Base-by-base conservation (phyloP, 1,140 invertebrate genomes). In the Lasioglossum albipes region DNA sequence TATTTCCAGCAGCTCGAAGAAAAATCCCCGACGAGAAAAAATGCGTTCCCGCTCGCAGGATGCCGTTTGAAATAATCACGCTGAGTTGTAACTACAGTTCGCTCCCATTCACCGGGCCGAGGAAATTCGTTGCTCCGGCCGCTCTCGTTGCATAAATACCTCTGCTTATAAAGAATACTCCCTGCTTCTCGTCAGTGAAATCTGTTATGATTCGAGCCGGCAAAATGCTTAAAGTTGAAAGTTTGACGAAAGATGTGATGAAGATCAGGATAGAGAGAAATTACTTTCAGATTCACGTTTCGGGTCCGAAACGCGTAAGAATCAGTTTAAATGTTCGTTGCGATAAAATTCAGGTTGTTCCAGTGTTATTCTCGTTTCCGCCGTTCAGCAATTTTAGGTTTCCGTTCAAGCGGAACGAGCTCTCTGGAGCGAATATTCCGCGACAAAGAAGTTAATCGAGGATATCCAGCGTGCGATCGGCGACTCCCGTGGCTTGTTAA, bases 1-100 rank as follows among this genome's bases (percentile, higher is more conserved):
- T 79, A 79, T 20, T 77, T 36, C 2, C 9, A 65, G 64, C 20
- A 9, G 2, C 57, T 59, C n/a, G 22, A 62, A 71, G 68, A 62
- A 45, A 52, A 45, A 52, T 49, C 66, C 20, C 57, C 57, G n/a
- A 13, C 20, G 22, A 22, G 59, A 31, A 31, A 64, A 64, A 64
- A 31, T 16, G 16, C 3, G 45, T 64, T 36, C 27, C 27, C 22
- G 62, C 16, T 2, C 12, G 16, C 20, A 65, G 27, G 12, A 27
- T 13, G 20, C 59, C 36, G 36, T 42, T 65, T 65, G 64, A 42
- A 65, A 65, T 65, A 65, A 65, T 65, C 31, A 65, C 31, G 16
- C 36, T 2, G 16, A 65, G 65, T 13, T 45, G 65, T 45, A 45
- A 67, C 36, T 45, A 42, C 10, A 22, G 36, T 22, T 64, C 27